These are phyloP conservation scores for Acanthochromis polyacanthus DNA, from an alignment of 2,113 vertebrate species.

Conservation along the genomic window DNA sequence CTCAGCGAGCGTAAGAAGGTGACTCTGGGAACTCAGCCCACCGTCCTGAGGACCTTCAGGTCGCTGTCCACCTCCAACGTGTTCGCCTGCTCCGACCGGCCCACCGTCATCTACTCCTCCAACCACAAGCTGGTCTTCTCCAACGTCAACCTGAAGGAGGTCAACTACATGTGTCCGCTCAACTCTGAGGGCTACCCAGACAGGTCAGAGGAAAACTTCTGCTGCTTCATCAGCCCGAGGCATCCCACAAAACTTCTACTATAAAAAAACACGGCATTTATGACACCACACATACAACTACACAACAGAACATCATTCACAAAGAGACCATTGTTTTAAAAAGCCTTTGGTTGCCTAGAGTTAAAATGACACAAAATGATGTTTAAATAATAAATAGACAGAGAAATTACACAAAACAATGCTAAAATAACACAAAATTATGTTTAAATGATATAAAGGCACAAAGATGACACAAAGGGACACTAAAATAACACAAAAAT, in stretches of 20 bases:
- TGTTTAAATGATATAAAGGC: too few relatives aligned
- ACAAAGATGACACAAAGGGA: too few relatives aligned
- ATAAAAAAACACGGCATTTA: too few relatives aligned
- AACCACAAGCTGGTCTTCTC: constrained; percentile 99
- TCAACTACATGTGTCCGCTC: constrained; percentile 99
- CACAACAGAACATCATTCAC: too few relatives aligned
- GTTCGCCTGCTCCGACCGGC: constrained; percentile 98
- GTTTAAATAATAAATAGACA: too few relatives aligned
- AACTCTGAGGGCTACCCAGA: constrained; percentile 98
- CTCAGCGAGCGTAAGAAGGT: constrained; percentile 98
- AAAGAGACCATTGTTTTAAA: too few relatives aligned
- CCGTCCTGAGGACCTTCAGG: constrained; percentile 95
- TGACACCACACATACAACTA: too few relatives aligned
- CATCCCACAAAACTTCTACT: neutral
- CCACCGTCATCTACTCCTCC: constrained; percentile 99
- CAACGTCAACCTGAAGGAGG: constrained; percentile 99
- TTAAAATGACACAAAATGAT: too few relatives aligned
- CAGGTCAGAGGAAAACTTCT: constrained; percentile 84
- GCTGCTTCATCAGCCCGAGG: neutral
- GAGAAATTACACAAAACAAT: too few relatives aligned
- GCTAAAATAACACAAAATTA: too few relatives aligned
- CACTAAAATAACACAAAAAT: too few relatives aligned
- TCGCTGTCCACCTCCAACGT: constrained; percentile 98
- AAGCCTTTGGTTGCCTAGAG: too few relatives aligned
- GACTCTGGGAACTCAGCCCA: constrained; percentile 97